Percentiles rank a stretch among this genome's conserved stretches.
Conservation (phyloP, 2,113 vertebrate genomes). For the Antechinus flavipes region DNA sequence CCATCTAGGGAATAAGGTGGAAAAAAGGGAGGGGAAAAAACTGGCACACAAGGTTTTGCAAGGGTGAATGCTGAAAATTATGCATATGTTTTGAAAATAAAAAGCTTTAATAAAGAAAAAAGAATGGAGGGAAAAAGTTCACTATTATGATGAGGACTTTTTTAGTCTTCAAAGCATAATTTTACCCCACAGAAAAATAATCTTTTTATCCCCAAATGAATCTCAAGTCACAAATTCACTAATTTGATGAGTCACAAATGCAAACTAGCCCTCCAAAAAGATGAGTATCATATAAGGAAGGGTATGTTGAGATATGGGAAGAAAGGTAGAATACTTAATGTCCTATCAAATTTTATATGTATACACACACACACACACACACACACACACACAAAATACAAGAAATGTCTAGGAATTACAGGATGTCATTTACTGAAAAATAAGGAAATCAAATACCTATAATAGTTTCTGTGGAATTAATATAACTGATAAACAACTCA, state of each 20-base stretch:
- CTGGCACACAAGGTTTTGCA: no score
- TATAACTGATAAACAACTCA: background rate
- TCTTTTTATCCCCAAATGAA: slow-evolving; percentile 19
- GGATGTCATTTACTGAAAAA: background rate
- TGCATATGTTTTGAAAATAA: no score
- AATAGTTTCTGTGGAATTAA: background rate
- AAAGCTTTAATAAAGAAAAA: no score
- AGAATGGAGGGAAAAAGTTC: no score
- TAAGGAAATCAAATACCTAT: background rate
- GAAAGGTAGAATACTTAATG: slow-evolving; percentile 12
- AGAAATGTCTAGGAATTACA: slow-evolving; percentile 19
- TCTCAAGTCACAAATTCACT: slow-evolving; percentile 47
- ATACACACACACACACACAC: no score
- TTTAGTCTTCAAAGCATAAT: slow-evolving; percentile 11
- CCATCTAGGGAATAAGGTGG: no score
- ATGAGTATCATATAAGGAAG: slow-evolving; percentile 24
- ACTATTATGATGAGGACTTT: no score
- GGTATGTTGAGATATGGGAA: background rate
- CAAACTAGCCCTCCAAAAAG: slow-evolving; percentile 33
- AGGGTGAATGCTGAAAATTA: no score
- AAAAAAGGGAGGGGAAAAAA: no score
- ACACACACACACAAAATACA: background rate
- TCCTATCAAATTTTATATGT: slow-evolving; percentile 6
- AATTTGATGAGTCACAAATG: slow-evolving; percentile 34
- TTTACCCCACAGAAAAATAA: slow-evolving; percentile 11